These are phyloP conservation scores for Ceyx margarethae DNA, from an alignment of 2,113 vertebrate genomes.

Conservation along the genomic window DNA sequence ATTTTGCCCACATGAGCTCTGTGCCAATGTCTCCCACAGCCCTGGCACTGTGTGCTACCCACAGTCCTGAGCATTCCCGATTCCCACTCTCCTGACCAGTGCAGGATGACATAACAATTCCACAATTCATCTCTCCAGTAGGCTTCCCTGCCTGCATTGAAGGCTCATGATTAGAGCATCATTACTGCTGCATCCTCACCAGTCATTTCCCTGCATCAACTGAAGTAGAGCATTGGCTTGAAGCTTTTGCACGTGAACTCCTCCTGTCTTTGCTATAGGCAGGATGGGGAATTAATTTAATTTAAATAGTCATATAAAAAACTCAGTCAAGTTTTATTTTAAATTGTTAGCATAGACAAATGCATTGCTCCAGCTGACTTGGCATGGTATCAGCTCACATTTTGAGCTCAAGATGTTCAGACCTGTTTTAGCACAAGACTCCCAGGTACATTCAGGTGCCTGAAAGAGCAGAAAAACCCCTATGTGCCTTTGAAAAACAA, in stretches of 20 bases:
- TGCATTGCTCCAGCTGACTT: not conserved
- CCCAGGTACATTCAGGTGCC: not conserved
- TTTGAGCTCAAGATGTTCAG: not conserved
- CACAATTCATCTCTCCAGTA: fast-evolving
- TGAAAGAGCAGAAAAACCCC: not conserved
- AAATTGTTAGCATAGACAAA: not conserved
- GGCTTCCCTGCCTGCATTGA: not conserved
- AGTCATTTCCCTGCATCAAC: not conserved
- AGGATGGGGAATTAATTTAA: not conserved
- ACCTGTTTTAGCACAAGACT: not conserved
- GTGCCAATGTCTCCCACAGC: not conserved
- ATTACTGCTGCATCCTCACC: not conserved
- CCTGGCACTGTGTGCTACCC: fast-evolving
- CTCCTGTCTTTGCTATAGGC: not conserved
- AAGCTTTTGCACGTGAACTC: not conserved
- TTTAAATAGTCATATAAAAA: not conserved
- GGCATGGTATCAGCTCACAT: not conserved
- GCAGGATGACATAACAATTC: fast-evolving
- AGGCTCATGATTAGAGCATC: fast-evolving
- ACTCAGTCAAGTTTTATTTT: not conserved
- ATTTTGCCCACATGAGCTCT: not conserved
- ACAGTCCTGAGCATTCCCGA: not conserved
- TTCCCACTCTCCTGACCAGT: not conserved
- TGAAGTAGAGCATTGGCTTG: not conserved
- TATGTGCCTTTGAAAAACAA: not conserved